These are phyloP conservation scores for Hetaerina americana DNA, from an alignment of 1,140 invertebrate genomes.

Conservation along the genomic window DNA sequence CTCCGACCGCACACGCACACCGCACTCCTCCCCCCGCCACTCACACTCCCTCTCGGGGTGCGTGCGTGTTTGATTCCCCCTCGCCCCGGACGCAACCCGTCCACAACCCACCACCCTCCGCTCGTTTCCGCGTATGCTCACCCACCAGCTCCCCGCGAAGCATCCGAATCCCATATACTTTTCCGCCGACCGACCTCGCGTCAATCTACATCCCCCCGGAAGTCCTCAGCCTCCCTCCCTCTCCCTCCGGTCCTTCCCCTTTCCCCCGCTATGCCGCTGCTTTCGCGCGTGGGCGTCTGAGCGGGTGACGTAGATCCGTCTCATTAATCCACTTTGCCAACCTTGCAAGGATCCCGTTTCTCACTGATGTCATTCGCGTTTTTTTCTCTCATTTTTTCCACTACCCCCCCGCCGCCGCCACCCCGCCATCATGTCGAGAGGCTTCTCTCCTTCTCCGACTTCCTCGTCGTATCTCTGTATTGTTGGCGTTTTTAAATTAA, in stretches of 20 bases:
- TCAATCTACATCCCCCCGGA: no score
- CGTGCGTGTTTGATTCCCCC: neutral
- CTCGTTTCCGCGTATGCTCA: neutral
- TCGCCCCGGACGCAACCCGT: neutral
- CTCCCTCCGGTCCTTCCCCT: neutral
- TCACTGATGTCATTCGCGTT: no score
- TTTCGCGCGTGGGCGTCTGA: neutral
- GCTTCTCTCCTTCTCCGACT: neutral
- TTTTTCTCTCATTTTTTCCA: no score
- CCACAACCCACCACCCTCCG: neutral
- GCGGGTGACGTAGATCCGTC: neutral
- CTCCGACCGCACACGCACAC: neutral
- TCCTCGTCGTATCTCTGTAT: no score
- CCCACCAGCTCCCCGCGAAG: no score
- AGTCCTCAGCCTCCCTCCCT: neutral
- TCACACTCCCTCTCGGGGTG: neutral
- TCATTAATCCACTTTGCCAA: neutral
- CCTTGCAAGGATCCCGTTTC: no score
- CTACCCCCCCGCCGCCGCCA: no score
- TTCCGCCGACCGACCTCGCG: no score
- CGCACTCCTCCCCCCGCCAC: neutral
- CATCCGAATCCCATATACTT: no score
- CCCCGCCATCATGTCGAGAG: neutral
- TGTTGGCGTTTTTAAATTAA: no score
- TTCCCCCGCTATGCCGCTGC: neutral